Evolutionary conservation across 2,113 vertebrate genomes (phyloP).

Genomic region (Melospiza georgiana): DNA sequence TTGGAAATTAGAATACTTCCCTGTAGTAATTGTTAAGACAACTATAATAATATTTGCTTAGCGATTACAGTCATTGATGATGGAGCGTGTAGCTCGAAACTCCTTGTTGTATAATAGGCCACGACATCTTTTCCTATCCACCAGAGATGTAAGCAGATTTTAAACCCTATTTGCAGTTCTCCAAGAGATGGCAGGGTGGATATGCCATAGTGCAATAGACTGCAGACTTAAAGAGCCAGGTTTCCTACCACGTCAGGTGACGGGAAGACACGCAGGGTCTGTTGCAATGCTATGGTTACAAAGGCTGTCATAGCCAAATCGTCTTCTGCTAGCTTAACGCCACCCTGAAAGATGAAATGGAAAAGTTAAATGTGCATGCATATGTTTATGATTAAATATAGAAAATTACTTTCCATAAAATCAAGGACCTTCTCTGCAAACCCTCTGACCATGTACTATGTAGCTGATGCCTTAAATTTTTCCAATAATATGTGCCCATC

Average conservation of each 20-base stretch:
- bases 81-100: fast-evolving
- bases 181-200: neutral
- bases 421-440: neutral
- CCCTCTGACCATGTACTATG: neutral
- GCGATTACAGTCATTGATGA: neutral
- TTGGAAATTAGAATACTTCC: neutral
- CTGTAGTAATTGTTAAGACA: neutral
- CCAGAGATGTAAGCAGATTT: neutral
- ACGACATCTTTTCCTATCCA: neutral
- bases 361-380: neutral
- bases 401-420: neutral
- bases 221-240: neutral
- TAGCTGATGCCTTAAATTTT: neutral
- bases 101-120: neutral
- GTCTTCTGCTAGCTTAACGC: slow-evolving; percentile 47
- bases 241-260: slow-evolving; percentile 60
- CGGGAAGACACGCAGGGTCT: neutral
- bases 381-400: neutral
- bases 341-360: slow-evolving; percentile 53
- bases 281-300: slow-evolving; percentile 62
- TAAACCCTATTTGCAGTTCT: neutral
- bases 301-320: slow-evolving; percentile 72
- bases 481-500: neutral
- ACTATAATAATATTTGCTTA: neutral
- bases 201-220: neutral